Base-by-base conservation (phyloP, 1,140 invertebrate genomes). In the Bemisia tabaci region DNA sequence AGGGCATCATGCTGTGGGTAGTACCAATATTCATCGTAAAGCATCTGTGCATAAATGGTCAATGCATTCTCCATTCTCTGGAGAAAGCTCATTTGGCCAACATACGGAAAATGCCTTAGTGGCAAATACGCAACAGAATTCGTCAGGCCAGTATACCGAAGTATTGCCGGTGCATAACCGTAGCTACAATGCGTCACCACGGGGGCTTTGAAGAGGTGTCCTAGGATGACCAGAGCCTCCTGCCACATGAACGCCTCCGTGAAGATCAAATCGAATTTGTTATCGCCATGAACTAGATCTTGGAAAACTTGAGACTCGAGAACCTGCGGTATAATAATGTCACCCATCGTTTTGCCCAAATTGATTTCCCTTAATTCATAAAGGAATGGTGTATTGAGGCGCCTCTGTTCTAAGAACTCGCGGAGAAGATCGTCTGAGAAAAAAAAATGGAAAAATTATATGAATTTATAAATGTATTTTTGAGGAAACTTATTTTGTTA, bases 111-210 rank as follows among this genome's bases (percentile, higher is more conserved):
- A 48, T 9, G 17, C 17, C 17, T 48, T 48, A 17, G 5, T 17
- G 33, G 33, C 33, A 48, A 17, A 48, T 48, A 17, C 17, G 33
- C 33, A 48, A 48, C 5, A 9, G 33, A 5, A 17, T 48, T 48
- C 17, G 17, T 9, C 5, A 17, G 5, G 33, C 33, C 33, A 48
- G 33, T 17, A 9, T 9, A 9, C 17, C 17, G 33, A 5, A 48
- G 33, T 48, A 17, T 48, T 5, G 5, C 17, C 17, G 5, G 5
- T 48, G 33, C 5, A 17, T 48, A 48, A 48, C 33, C 33, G 17
- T 48, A 17, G 17, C 5, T 9, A 9, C 5, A 9, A 17, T 82
- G 68, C 0, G 78, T 76, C 1, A 89, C 81, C 1, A 84, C 78
- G 0, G 86, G 87, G 2, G 66, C 68, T 22, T 67, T 63, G 23